Percentiles rank a stretch among this genome's conserved stretches.
phyloP scores from a whole-genome alignment of 2,888 invertebrate genomes.

The Lumbricus terrestris region DNA sequence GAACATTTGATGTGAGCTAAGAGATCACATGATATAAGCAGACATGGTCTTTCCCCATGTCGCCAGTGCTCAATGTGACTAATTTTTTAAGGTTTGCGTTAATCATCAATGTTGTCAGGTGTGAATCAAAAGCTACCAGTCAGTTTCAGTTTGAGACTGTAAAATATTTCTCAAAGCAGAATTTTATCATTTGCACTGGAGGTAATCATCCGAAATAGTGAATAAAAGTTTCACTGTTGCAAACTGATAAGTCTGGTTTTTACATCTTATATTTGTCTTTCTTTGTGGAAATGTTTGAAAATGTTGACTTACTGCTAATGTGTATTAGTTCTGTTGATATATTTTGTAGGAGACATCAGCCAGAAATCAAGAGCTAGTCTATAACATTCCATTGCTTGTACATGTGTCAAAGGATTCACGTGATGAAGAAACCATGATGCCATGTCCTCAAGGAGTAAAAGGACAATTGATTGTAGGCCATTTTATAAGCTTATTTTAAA shows the following conservation, averaged over 20 bases:
- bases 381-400: constrained; percentile 79
- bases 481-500: neutral
- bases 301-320: neutral
- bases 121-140: neutral
- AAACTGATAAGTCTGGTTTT: neutral
- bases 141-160: neutral
- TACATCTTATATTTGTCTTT: neutral
- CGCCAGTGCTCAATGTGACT: neutral
- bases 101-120: neutral
- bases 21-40: neutral
- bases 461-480: constrained; percentile 77
- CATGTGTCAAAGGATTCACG: constrained; percentile 72
- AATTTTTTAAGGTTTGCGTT: neutral
- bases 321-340: neutral
- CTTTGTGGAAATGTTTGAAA: neutral
- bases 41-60: neutral
- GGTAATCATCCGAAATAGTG: neutral
- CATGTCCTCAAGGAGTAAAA: constrained; percentile 65
- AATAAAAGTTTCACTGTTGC: neutral
- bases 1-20: neutral
- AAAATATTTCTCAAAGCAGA: neutral
- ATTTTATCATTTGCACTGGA: neutral
- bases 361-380: constrained; percentile 64
- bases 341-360: constrained; percentile 25
- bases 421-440: constrained; percentile 54